Percentiles rank a stretch among this genome's conserved stretches.
Conservation (phyloP, 2,888 invertebrate species). For the Drosophila nr. fundita region DNA sequence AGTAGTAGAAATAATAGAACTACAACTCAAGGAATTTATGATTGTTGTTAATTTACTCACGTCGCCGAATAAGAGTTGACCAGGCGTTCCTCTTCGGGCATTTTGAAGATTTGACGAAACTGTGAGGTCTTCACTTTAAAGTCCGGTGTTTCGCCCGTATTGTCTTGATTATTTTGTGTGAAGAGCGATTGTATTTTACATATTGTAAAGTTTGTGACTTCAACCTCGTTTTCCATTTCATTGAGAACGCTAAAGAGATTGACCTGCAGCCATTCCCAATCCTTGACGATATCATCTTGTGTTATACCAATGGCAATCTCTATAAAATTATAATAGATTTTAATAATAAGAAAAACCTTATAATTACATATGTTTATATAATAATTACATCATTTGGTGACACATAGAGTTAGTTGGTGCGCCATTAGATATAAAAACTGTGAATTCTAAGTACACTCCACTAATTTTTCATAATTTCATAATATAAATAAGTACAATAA, state of each 20-base stretch:
- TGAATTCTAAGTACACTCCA: neutral
- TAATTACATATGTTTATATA: neutral
- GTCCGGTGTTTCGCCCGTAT: conserved; percentile 82
- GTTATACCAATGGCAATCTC: conserved; percentile 96
- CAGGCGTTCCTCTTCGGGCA: conserved; percentile 97
- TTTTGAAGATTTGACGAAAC: conserved; percentile 94
- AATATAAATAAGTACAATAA: neutral
- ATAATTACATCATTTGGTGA: conserved; percentile 21
- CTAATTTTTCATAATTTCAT: neutral
- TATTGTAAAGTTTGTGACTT: conserved; percentile 96
- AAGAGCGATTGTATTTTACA: conserved; percentile 98
- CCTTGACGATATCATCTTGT: conserved; percentile 93
- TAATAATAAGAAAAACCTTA: neutral
- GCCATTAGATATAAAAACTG: neutral
- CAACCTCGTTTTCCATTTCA: conserved; percentile 96
- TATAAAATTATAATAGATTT: conserved; percentile 81
- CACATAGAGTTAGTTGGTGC: conserved; percentile 1
- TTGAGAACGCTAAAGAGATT: conserved; percentile 94
- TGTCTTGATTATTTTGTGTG: conserved; percentile 87
- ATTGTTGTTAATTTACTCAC: conserved; percentile 86
- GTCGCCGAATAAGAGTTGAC: conserved; percentile 97
- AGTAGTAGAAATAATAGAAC: conserved; percentile 62
- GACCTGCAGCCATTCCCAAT: conserved; percentile 97
- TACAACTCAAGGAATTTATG: neutral
- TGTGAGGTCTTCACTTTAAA: conserved; percentile 93